phyloP scores from a whole-genome alignment of 2,797 vertebrate species.

The Crocidura indochinensis region DNA sequence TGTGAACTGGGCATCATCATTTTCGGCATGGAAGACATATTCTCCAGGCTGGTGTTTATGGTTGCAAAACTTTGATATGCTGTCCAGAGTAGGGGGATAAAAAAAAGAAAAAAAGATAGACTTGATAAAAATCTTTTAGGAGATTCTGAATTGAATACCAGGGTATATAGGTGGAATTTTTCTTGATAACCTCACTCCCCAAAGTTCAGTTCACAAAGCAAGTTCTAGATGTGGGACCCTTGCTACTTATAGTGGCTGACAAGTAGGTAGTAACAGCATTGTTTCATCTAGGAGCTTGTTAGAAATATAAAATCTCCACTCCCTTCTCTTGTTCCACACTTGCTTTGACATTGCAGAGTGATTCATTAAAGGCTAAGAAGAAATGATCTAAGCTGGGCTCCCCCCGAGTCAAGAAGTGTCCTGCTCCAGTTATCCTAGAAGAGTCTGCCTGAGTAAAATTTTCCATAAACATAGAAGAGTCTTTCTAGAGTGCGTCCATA shows the following conservation, averaged over 20 bases:
- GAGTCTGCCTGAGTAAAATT: background rate
- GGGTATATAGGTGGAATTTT: background rate
- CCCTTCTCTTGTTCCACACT: background rate
- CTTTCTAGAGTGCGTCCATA: background rate
- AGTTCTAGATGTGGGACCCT: background rate
- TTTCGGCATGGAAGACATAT: constrained; percentile 93
- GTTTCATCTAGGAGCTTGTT: background rate
- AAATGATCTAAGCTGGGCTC: background rate
- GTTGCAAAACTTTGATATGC: constrained; percentile 90
- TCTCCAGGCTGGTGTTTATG: constrained; percentile 90
- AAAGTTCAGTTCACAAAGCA: background rate
- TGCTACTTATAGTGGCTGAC: background rate
- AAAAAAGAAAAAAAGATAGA: constrained; percentile 45
- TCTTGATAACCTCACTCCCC: background rate
- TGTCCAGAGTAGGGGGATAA: constrained; percentile 81
- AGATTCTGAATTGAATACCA: background rate
- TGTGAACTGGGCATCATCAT: constrained; percentile 87
- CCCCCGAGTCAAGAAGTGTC: background rate
- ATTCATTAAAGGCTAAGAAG: background rate
- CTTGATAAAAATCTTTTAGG: constrained; percentile 50
- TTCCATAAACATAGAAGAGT: background rate
- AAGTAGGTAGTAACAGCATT: background rate
- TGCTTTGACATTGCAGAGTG: background rate
- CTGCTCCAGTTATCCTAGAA: background rate
- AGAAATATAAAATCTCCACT: constrained; percentile 41